Percentiles rank a stretch among this genome's conserved stretches.
phyloP scores from a whole-genome alignment of 2,797 vertebrate genomes.

The Toxotes lorentzi region DNA sequence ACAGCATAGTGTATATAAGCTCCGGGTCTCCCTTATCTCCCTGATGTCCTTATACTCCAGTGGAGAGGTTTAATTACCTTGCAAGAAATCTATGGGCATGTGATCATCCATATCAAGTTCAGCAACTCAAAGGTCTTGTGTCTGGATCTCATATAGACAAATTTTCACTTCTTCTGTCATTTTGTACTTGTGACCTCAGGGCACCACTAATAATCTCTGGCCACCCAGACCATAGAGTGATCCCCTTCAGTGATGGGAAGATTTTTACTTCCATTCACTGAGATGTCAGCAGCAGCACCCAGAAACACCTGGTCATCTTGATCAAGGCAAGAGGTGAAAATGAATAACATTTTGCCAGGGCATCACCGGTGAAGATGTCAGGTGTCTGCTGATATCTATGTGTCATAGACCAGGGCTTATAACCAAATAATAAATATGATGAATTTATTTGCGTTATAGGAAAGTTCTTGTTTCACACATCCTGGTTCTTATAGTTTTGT shows the following conservation, averaged over 20 bases:
- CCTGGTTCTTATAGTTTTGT: neutral
- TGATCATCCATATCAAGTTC: neutral
- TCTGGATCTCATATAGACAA: neutral
- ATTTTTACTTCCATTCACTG: neutral
- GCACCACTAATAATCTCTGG: neutral
- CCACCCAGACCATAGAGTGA: neutral
- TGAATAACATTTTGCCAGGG: neutral
- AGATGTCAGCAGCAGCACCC: neutral
- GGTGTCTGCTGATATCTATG: neutral
- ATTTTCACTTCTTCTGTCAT: neutral
- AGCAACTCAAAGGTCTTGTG: neutral
- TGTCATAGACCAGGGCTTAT: neutral
- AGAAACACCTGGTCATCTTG: neutral
- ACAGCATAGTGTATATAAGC: neutral
- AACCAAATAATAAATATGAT: neutral
- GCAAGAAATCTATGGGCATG: neutral
- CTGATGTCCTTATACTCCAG: neutral
- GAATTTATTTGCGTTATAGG: neutral
- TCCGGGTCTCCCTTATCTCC: neutral
- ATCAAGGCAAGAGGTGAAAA: neutral
- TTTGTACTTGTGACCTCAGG: neutral
- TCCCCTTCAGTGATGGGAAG: neutral
- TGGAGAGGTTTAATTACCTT: neutral
- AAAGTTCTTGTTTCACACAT: neutral
- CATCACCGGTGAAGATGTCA: neutral